Conservation (phyloP, 1,140 invertebrate genomes). For the Temnothorax longispinosus region DNA sequence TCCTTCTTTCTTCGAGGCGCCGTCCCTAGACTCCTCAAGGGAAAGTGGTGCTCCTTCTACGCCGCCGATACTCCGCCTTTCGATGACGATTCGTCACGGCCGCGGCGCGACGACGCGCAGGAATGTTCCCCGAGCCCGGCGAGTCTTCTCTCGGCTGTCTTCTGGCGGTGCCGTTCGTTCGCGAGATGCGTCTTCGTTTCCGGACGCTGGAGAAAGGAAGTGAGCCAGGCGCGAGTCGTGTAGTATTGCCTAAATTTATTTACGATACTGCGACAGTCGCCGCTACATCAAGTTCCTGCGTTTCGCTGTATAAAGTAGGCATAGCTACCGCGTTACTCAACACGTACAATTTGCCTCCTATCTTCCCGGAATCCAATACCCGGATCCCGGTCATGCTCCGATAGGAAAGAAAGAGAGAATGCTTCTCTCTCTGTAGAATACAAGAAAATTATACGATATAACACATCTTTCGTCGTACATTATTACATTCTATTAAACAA, state of each 20-base stretch:
- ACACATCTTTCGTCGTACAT: constrained; percentile 4
- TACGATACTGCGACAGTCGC: constrained; percentile 46
- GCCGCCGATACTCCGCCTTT: not conserved
- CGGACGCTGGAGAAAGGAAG: constrained; percentile 6
- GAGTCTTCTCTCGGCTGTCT: not conserved
- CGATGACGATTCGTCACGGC: constrained; percentile 67
- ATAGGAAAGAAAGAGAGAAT: too few species aligned
- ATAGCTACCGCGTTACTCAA: constrained; percentile 22
- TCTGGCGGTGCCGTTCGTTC: not conserved
- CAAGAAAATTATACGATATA: constrained; percentile 46
- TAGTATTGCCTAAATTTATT: constrained; percentile 67
- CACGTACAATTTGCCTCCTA: constrained; percentile 47
- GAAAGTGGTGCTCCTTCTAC: constrained; percentile 83
- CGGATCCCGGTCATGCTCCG: constrained; percentile 42
- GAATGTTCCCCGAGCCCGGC: not conserved
- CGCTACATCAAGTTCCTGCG: constrained; percentile 61
- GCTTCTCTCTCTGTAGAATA: constrained; percentile 29
- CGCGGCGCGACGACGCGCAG: not conserved
- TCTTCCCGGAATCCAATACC: constrained; percentile 47
- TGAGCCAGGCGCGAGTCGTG: not conserved
- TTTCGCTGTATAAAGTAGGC: constrained; percentile 54
- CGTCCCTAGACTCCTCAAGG: constrained; percentile 81
- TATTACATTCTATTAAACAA: constrained; percentile 28
- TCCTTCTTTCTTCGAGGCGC: constrained; percentile 71
- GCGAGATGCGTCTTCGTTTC: not conserved